phyloP scores from a whole-genome alignment of 2,113 vertebrate species.

The Apteryx mantelli region DNA sequence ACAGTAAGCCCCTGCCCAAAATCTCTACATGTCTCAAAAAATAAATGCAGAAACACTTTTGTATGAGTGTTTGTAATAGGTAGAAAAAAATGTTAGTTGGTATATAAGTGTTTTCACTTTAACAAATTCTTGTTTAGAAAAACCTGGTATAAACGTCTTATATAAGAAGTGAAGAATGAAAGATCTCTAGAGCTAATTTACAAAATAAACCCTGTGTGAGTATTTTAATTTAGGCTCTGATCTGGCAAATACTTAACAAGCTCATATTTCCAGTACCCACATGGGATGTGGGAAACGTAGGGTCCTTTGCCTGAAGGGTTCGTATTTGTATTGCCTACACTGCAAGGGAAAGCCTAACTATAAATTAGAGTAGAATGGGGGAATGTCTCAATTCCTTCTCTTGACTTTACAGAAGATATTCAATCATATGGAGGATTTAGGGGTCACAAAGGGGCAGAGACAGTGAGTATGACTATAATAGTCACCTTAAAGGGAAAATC shows the following conservation, averaged over 20 bases:
- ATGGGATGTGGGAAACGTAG: not conserved
- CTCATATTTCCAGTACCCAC: not conserved
- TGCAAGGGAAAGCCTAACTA: not conserved
- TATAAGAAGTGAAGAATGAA: not conserved
- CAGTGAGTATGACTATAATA: not conserved
- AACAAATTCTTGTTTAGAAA: not conserved
- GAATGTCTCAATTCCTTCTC: not conserved
- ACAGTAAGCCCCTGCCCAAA: not conserved
- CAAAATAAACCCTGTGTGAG: not conserved
- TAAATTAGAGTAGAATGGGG: not conserved
- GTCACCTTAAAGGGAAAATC: not conserved
- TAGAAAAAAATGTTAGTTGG: not conserved
- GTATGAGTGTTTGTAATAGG: not conserved
- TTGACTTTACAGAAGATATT: not conserved
- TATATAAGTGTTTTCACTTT: not conserved
- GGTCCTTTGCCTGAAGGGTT: not conserved
- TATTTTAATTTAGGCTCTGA: not conserved
- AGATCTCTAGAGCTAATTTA: not conserved
- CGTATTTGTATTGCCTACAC: not conserved
- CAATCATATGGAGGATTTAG: not conserved
- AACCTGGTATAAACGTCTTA: not conserved
- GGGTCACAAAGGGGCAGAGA: not conserved
- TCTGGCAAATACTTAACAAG: not conserved
- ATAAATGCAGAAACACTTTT: not conserved
- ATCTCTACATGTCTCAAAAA: not conserved